Percentiles rank a stretch among this genome's conserved stretches.
Conservation (phyloP, 2,113 vertebrate species). For the Onychostoma macrolepis region DNA sequence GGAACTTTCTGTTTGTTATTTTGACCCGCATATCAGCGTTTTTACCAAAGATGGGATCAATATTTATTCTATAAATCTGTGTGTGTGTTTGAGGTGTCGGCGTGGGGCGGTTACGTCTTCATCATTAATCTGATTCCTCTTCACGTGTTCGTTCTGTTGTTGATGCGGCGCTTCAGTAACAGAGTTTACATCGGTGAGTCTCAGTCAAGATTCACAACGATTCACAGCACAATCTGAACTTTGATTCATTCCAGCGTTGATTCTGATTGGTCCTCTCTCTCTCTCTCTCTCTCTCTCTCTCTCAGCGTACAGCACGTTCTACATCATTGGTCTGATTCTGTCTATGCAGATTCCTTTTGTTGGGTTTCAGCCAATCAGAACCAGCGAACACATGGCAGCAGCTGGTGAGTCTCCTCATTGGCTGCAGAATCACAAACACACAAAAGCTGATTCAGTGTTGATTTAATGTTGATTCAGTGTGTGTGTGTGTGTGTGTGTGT, state of each 20-base stretch:
- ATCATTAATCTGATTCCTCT: constrained; percentile 98
- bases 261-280: constrained; percentile 34
- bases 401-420: not conserved
- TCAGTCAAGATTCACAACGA: constrained; percentile 23
- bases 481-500: not conserved
- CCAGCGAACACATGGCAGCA: not conserved
- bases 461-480: not conserved
- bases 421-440: not conserved
- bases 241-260: not conserved
- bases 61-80: too few relatives aligned
- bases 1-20: too few relatives aligned
- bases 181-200: constrained; percentile 95
- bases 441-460: too few relatives aligned
- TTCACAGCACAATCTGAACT: not conserved
- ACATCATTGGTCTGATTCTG: constrained; percentile 92
- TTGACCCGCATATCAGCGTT: too few relatives aligned
- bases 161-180: constrained; percentile 96
- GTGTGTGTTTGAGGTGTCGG: constrained; percentile 62
- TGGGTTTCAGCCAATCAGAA: too few relatives aligned
- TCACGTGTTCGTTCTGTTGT: constrained; percentile 93
- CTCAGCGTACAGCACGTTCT: constrained; percentile 97
- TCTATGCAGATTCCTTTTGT: constrained; percentile 98
- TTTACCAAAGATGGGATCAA: too few relatives aligned
- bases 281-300: constrained; percentile 58
- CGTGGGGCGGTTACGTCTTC: constrained; percentile 97